Percentiles rank a stretch among this genome's conserved stretches.
Conservation (phyloP, 2,888 invertebrate species). For the Himalopsyche anomala region DNA sequence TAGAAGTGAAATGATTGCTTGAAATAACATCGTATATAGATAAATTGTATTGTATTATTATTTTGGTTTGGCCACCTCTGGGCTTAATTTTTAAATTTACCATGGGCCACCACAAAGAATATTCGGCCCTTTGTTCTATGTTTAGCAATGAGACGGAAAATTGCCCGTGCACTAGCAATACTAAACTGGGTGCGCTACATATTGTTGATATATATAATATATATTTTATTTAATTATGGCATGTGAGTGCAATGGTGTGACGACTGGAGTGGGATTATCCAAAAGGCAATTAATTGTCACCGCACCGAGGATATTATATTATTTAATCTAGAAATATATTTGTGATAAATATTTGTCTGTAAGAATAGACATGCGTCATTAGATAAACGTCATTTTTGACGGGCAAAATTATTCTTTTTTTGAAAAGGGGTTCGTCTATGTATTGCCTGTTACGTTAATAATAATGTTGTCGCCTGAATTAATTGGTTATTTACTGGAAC, state of each 20-base stretch:
- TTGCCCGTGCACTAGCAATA: slow-evolving; percentile 38
- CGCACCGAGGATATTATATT: not conserved
- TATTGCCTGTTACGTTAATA: too few relatives aligned
- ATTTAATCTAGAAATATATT: too few relatives aligned
- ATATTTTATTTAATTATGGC: slow-evolving; percentile 39
- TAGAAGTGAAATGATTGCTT: too few relatives aligned
- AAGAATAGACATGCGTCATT: too few relatives aligned
- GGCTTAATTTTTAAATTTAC: not conserved
- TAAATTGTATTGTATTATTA: not conserved
- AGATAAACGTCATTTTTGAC: too few relatives aligned
- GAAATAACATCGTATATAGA: too few relatives aligned
- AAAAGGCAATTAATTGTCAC: not conserved
- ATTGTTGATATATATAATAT: not conserved
- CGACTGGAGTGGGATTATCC: not conserved
- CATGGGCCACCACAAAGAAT: slow-evolving; percentile 18
- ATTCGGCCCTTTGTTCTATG: slow-evolving; percentile 24
- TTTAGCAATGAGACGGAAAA: slow-evolving; percentile 30
- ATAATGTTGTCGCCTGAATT: too few relatives aligned
- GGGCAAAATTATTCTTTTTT: too few relatives aligned
- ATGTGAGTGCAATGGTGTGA: slow-evolving; percentile 17
- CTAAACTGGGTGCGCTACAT: not conserved
- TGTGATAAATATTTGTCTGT: too few relatives aligned
- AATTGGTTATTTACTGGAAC: too few relatives aligned
- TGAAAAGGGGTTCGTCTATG: too few relatives aligned
- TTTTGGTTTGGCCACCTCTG: not conserved